Evolutionary conservation across 2,113 vertebrate species (phyloP), one percentile per base, ranked within the genome.

Genomic region (Pluvianellus socialis): DNA sequence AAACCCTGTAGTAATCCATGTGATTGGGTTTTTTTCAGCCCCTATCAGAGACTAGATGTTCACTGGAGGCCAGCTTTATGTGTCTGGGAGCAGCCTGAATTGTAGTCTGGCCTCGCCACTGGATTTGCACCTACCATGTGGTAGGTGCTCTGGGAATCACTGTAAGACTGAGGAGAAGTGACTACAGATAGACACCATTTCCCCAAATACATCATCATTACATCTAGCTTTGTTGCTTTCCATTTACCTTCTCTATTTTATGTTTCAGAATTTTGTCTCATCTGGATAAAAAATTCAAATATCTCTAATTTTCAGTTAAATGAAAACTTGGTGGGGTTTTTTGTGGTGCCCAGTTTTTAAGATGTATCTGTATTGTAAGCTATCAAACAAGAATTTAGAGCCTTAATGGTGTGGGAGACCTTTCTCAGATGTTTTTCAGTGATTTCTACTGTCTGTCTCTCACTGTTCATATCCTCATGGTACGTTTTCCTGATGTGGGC

Each of bases 41-140:
- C 6, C 2, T 4, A 0, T 74, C 12, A 71, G 52, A 40, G 28
- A 42, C 32, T 5, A 38, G 24, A 14, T 87, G 79, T 24, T 79
- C 3, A n/a, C 4, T 62, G 44, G 28, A 53, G 13, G 42, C 12
- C 18, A 70, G 44, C 50, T 38, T 59, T 81, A 15, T 52, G 33
- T 90, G 14, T 77, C 45, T 76, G 74, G 47, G 59, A 91, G 22
- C 59, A 90, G 53, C 26, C 40, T 55, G 9, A 65, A 13, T 50
- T 73, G 26, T 14, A 45, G 23, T 76, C 44, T 5, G 1, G 19
- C 27, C 17, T 66, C 33, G 44, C 0, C 0, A 10, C 5, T 28
- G 53, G 17, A 22, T 9, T 86, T 72, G 56, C 5, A 24, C 17
- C 9, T 79, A 20, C 30, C 4, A 0, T 52, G 30, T 27, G 16